Evolutionary conservation across 2,888 invertebrate genomes (phyloP), one percentile per base, ranked within the genome.

Genomic region (Graphium colonna): DNA sequence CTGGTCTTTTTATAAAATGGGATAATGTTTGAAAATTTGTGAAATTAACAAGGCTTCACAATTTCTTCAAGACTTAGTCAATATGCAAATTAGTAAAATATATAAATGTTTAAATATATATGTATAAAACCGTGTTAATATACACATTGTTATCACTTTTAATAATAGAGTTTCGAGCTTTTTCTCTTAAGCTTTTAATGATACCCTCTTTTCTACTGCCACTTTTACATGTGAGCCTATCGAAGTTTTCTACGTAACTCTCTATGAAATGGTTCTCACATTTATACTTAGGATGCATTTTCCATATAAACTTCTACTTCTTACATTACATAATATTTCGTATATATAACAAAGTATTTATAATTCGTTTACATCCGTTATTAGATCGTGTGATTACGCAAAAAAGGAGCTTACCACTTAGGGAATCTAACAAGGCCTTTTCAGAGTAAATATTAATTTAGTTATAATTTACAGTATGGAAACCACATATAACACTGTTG

Each of bases 331-430:
- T n/a, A n/a, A n/a, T n/a, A 55, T 49, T 45, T 38, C 45, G 46
- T 36, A n/a, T 43, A 38, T 43, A 10, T 5, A 17, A 40, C 8
- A 42, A 16, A 13, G 17, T 33, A 39, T 51, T 55, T 40, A 42
- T 52, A 54, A 18, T 45, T 45, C 10, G 15, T 39, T 46, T 55
- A 42, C 49, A 49, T 51, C 49, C 26, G 40, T 33, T 51, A 40
- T 47, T 44, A 49, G 48, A 55, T 49, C 16, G 56, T 56, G 52
- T 61, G 59, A 59, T 58, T 61, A 61, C 59, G 57, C 60, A 67
- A 67, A 59, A 73, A 83, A 73, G 33, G 86, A 88, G 88, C 88
- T 88, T 88, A 86, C 79, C 76, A 75, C 77, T 81, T 83, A 81
- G 77, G 77, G 71, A 79, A 77, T 69, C 70, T 73, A 69, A 77